phyloP scores from a whole-genome alignment of 2,888 invertebrate species.

The Neria commutata region DNA sequence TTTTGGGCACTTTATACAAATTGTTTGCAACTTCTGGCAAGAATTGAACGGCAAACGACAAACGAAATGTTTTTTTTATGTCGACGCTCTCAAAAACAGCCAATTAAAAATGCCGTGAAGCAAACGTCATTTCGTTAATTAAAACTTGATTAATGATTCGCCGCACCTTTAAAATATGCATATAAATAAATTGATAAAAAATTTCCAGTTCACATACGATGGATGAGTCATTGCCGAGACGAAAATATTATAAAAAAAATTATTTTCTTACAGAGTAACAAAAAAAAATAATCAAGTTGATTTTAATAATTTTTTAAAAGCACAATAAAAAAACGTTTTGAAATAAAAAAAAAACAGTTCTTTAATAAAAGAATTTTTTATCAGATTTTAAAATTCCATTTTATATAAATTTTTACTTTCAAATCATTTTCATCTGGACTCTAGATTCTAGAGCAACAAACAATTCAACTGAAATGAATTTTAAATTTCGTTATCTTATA shows the following conservation, averaged over 20 bases:
- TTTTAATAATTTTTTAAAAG: not conserved
- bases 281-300: not conserved
- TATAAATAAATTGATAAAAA: too few relatives aligned
- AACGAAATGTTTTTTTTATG: not conserved
- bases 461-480: too few relatives aligned
- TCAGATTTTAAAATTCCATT: too few relatives aligned
- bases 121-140: constrained; percentile 28
- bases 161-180: constrained; percentile 24
- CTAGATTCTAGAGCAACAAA: too few relatives aligned
- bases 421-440: too few relatives aligned
- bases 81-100: not conserved
- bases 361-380: not conserved
- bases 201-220: too few relatives aligned
- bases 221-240: too few relatives aligned
- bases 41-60: too few relatives aligned
- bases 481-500: too few relatives aligned
- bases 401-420: too few relatives aligned
- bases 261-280: not conserved
- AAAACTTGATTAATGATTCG: constrained; percentile 30
- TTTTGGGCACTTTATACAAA: not conserved
- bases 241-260: not conserved
- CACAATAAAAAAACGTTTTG: not conserved
- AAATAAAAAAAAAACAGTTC: not conserved
- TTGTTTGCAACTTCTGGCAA: not conserved
- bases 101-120: not conserved